Conservation (phyloP, 2,888 invertebrate species). For the Andrena haemorrhoa region DNA sequence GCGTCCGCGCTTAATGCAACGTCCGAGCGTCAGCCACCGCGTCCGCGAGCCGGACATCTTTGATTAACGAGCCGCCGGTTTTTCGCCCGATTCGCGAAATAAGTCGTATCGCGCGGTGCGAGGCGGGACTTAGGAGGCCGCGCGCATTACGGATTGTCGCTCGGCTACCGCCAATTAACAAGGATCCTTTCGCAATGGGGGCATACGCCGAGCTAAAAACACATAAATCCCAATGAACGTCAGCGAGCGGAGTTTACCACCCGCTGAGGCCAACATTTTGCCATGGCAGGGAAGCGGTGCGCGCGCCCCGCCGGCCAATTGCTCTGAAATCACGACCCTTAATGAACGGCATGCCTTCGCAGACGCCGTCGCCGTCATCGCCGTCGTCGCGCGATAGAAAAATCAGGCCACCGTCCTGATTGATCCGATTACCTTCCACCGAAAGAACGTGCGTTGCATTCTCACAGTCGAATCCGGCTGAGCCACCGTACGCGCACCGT, state of each 20-base stretch:
- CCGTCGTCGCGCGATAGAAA: slow-evolving; percentile 45
- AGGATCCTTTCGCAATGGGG: slow-evolving; percentile 55
- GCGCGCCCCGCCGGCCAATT: slow-evolving; percentile 25
- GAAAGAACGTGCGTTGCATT: slow-evolving; percentile 66
- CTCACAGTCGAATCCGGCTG: slow-evolving; percentile 29
- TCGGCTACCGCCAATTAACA: slow-evolving; percentile 56
- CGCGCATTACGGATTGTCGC: background rate
- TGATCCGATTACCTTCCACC: slow-evolving; percentile 58
- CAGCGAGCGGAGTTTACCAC: slow-evolving; percentile 44
- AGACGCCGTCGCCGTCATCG: slow-evolving; percentile 12
- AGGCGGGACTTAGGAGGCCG: slow-evolving; percentile 9
- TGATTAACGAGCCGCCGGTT: slow-evolving; percentile 23
- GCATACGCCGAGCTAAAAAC: slow-evolving; percentile 47
- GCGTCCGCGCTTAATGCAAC: slow-evolving; percentile 26
- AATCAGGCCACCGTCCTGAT: slow-evolving; percentile 55
- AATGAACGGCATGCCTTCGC: slow-evolving; percentile 49
- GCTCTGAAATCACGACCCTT: slow-evolving; percentile 40
- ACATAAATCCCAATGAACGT: slow-evolving; percentile 66
- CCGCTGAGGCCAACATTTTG: slow-evolving; percentile 43
- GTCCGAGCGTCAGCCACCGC: slow-evolving; percentile 12
- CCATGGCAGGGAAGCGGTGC: slow-evolving; percentile 29
- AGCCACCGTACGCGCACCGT: slow-evolving; percentile 14
- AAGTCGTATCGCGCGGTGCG: slow-evolving; percentile 16
- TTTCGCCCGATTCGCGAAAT: slow-evolving; percentile 23
- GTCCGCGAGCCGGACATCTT: background rate